These are phyloP conservation scores for Drosophila differens DNA, from an alignment of 2,888 invertebrate genomes.

Conservation along the genomic window DNA sequence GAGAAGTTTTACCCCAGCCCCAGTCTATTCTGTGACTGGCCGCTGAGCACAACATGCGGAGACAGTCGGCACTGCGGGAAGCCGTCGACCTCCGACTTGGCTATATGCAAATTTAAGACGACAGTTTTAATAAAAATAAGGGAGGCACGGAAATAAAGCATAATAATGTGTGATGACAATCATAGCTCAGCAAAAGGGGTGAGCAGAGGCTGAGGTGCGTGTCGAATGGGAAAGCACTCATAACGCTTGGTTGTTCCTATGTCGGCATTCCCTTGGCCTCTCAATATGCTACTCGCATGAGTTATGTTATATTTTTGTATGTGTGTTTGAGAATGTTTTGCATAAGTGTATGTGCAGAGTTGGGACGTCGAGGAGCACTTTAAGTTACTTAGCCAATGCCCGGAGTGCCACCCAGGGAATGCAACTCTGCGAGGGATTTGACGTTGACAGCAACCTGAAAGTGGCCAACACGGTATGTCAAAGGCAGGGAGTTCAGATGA, in stretches of 20 bases:
- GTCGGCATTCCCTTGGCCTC: slow-evolving; percentile 47
- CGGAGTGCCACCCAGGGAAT: slow-evolving; percentile 61
- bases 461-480: slow-evolving; percentile 61
- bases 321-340: slow-evolving; percentile 22
- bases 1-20: slow-evolving; percentile 34
- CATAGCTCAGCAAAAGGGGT: slow-evolving; percentile 38
- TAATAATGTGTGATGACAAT: slow-evolving; percentile 75
- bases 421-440: slow-evolving; percentile 39
- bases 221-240: slow-evolving; percentile 75
- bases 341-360: slow-evolving; percentile 24
- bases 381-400: slow-evolving; percentile 64
- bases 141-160: slow-evolving; percentile 73
- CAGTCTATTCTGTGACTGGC: slow-evolving; percentile 22
- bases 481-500: slow-evolving; percentile 40
- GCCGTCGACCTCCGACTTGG: slow-evolving; percentile 35
- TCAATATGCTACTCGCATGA: slow-evolving; percentile 69
- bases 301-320: slow-evolving; percentile 50
- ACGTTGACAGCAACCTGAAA: slow-evolving; percentile 56
- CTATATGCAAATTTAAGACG: slow-evolving; percentile 60
- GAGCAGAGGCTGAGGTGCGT: slow-evolving; percentile 52
- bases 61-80: slow-evolving; percentile 51
- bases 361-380: slow-evolving; percentile 49
- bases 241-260: slow-evolving; percentile 61
- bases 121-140: slow-evolving; percentile 65
- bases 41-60: slow-evolving; percentile 55